Evolutionary conservation across 2,797 vertebrate species (phyloP).

Genomic region (Mycteria americana): DNA sequence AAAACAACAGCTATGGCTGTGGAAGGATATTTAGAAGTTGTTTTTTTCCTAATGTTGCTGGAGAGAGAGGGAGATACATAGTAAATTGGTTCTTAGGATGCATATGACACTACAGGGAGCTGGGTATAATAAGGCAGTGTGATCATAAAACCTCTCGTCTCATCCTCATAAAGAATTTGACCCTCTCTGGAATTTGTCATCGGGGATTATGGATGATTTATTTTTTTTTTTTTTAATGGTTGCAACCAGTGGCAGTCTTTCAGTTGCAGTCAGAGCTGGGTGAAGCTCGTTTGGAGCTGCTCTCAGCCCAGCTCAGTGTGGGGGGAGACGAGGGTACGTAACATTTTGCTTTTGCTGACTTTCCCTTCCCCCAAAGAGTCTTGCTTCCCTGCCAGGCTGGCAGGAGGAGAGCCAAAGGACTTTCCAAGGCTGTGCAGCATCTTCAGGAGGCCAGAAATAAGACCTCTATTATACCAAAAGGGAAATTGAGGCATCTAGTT

Average conservation of each 20-base stretch:
- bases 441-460: background rate
- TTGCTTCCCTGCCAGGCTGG: background rate
- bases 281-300: background rate
- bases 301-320: rapidly evolving
- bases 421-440: background rate
- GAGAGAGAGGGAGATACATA: background rate
- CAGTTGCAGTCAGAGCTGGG: background rate
- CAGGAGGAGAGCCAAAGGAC: background rate
- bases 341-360: background rate
- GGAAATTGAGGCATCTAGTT: background rate
- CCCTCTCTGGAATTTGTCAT: constrained; percentile 24
- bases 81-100: constrained; percentile 49
- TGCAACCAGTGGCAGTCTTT: background rate
- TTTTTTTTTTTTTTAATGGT: background rate
- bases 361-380: background rate
- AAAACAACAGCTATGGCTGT: background rate
- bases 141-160: constrained; percentile 36
- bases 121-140: background rate
- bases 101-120: constrained; percentile 35
- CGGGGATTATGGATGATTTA: background rate
- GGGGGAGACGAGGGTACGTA: rapidly evolving
- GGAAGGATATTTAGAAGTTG: constrained; percentile 27
- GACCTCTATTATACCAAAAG: background rate
- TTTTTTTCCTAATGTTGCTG: constrained; percentile 24
- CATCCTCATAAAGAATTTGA: constrained; percentile 23